Conservation (phyloP, 2,113 vertebrate genomes). For the Marcusenius ussheri region DNA sequence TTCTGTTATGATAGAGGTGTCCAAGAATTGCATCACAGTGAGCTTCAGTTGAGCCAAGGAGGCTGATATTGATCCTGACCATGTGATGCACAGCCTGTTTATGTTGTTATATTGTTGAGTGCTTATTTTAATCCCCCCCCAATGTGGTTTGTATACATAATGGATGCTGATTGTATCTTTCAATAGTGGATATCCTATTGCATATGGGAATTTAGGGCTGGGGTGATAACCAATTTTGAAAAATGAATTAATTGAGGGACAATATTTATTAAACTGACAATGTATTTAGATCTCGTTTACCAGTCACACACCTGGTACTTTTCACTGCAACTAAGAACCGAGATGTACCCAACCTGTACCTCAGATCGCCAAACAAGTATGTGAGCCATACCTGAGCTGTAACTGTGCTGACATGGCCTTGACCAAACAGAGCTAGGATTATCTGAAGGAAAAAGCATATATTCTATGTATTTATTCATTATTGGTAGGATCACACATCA, state of each 20-base stretch:
- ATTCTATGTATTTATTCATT: too few species aligned
- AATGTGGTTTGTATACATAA: neutral
- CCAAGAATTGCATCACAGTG: neutral
- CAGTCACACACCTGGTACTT: neutral
- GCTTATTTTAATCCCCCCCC: neutral
- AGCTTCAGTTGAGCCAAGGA: neutral
- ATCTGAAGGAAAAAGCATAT: too few species aligned
- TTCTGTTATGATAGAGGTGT: neutral
- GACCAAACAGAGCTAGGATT: too few species aligned
- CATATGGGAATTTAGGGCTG: too few species aligned
- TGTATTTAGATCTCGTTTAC: neutral
- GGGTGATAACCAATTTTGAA: too few species aligned
- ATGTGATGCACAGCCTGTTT: neutral
- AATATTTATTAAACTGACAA: neutral
- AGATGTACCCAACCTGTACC: neutral
- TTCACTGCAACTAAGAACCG: neutral
- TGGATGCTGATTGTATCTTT: too few species aligned
- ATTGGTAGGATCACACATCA: too few species aligned
- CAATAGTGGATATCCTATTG: too few species aligned
- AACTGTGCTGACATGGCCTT: too few species aligned
- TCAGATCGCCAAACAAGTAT: too few species aligned
- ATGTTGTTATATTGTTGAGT: neutral
- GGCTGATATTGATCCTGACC: neutral
- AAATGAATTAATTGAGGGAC: too few species aligned
- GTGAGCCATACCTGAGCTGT: too few species aligned